Base-by-base conservation (phyloP, 2,797 vertebrate genomes). In the Phoxinus dragarum region DNA sequence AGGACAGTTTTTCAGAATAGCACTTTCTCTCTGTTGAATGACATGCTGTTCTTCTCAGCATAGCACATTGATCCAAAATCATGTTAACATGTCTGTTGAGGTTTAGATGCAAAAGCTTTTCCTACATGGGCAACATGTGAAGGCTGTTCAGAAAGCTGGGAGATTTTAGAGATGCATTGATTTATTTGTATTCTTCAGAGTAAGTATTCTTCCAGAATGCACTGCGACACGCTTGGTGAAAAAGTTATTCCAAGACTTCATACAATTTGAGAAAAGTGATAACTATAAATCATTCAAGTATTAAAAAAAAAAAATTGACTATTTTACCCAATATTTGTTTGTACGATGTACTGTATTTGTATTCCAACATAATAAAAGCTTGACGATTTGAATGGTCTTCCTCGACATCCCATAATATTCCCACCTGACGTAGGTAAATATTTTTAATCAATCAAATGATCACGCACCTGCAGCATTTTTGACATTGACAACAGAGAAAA, bases 1-100 rank as follows among this genome's bases (percentile, higher is more conserved):
- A 38, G 71, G 52, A 56, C 40, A 27, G 67, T 31, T 42, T 56
- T 81, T 68, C 80, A 71, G 67, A 71, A 74, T 56, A 47, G 68
- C 68, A 12, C 69, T 34, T 59, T 72, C 38, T 59, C 54, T 61
- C n/a, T 61, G 17, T 52, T 54, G 36, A 71, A 81, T 23, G 36
- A 72, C 67, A 56, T 1, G 36, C 47, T 72, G 38, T 81, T 71
- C 54, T 82, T 81, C 40, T 31, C 40, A 79, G 38, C 16, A 71
- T 61, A 67, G 27, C 69, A 42, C 12, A 21, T 8, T 27, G 1
- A 42, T 31, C n/a, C 67, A 27, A 69, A 71, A 40, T 40, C 19
- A 81, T 69, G 47, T 38, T 9, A 40, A 27, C 3, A 52, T 54
- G 64, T 34, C 34, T 69, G 42, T 64, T 52, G 14, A 5, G 4